Evolutionary conservation across 1,140 invertebrate genomes (phyloP).

Genomic region (Varroa destructor): DNA sequence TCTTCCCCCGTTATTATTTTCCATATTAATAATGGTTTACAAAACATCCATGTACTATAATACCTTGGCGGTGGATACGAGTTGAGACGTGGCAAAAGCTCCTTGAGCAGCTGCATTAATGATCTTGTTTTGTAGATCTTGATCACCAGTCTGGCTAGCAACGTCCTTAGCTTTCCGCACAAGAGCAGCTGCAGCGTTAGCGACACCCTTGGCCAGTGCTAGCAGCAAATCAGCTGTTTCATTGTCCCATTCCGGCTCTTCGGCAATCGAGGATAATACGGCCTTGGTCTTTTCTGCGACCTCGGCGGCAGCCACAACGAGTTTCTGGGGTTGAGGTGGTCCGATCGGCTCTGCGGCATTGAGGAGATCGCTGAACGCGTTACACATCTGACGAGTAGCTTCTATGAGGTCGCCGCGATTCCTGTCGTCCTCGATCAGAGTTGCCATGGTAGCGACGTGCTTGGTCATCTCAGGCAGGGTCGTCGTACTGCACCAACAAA

Average conservation of each 20-base stretch:
- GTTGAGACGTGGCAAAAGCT: constrained; percentile 87
- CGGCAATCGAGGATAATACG: constrained; percentile 85
- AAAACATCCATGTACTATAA: too few species aligned
- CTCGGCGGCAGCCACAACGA: constrained; percentile 80
- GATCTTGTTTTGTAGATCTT: constrained; percentile 58
- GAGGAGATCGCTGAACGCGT: constrained; percentile 84
- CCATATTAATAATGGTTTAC: not conserved
- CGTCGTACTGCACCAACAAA: constrained; percentile 48
- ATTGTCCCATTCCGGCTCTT: constrained; percentile 61
- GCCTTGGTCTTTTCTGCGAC: constrained; percentile 90
- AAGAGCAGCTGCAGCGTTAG: constrained; percentile 84
- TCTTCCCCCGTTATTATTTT: too few species aligned
- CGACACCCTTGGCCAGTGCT: constrained; percentile 82
- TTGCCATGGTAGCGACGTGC: constrained; percentile 84
- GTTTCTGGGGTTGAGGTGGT: constrained; percentile 64
- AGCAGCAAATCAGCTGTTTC: constrained; percentile 58
- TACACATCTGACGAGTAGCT: constrained; percentile 77
- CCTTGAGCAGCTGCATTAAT: constrained; percentile 90
- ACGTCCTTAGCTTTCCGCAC: constrained; percentile 88
- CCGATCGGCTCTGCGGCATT: constrained; percentile 80
- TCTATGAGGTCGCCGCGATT: constrained; percentile 73
- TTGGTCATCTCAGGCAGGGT: constrained; percentile 92
- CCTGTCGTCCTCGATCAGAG: constrained; percentile 68
- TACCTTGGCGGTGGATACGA: constrained; percentile 88
- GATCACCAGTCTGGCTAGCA: constrained; percentile 62